phyloP scores from a whole-genome alignment of 2,797 vertebrate species.

The Sebastes baramenuke region DNA sequence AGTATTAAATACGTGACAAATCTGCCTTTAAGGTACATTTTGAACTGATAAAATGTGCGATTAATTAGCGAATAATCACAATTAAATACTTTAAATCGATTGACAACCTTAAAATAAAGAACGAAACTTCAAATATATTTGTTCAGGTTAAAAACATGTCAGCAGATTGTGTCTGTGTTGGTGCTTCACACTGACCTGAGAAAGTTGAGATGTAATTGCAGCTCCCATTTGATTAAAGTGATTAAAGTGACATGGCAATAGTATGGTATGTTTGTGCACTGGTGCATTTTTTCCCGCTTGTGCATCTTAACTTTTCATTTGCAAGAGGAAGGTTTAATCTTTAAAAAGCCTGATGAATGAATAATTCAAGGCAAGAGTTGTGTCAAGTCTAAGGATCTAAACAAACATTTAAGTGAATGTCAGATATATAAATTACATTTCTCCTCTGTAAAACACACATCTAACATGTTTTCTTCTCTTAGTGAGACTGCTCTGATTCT shows the following conservation, averaged over 20 bases:
- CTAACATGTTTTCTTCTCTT: background rate
- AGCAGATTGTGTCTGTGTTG: background rate
- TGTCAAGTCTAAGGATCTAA: too few relatives aligned
- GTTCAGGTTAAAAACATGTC: too few relatives aligned
- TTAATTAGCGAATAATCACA: too few relatives aligned
- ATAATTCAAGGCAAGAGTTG: background rate
- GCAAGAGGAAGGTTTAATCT: background rate
- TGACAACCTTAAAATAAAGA: too few relatives aligned
- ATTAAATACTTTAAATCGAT: too few relatives aligned
- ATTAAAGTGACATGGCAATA: background rate
- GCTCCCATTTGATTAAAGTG: background rate
- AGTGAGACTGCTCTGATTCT: background rate
- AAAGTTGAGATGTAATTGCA: background rate
- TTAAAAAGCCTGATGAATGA: background rate
- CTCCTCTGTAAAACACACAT: background rate
- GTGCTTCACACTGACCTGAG: background rate
- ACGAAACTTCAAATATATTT: too few relatives aligned
- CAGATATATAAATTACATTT: background rate
- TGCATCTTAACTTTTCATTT: background rate
- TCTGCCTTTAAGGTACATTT: too few relatives aligned
- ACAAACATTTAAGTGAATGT: background rate
- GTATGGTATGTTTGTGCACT: background rate
- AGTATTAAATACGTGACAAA: too few relatives aligned
- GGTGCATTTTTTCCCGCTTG: background rate
- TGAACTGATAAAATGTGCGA: too few relatives aligned